A percentile compares a stretch with the other conserved stretches of the same genome.
Conservation (phyloP, 2,888 invertebrate species). For the Meliscaeva auricollis region DNA sequence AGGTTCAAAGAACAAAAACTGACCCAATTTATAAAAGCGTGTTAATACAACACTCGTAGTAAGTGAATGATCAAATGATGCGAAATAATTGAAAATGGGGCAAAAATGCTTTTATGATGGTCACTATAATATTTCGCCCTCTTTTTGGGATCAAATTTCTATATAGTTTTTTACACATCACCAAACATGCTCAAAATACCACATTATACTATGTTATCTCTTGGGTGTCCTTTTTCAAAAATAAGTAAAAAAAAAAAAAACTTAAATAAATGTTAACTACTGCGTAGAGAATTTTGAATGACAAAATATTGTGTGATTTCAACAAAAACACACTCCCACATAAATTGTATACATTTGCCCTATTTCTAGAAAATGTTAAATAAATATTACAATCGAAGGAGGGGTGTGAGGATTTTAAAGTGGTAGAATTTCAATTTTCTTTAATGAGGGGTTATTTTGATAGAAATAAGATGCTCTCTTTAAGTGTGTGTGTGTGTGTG, state of each 20-base stretch:
- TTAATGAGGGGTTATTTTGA: constrained; percentile 38
- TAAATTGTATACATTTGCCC: too few relatives aligned
- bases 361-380: not conserved
- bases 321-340: constrained; percentile 50
- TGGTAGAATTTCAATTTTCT: constrained; percentile 61
- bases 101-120: too few relatives aligned
- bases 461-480: not conserved
- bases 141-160: constrained; percentile 25
- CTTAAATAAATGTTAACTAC: not conserved
- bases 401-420: constrained; percentile 9
- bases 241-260: not conserved
- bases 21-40: not conserved
- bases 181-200: too few relatives aligned
- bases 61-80: constrained; percentile 54
- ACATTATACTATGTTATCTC: not conserved
- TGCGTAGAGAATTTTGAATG: constrained; percentile 8
- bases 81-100: constrained; percentile 60
- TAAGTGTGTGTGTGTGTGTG: not conserved
- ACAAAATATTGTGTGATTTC: constrained; percentile 53
- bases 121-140: not conserved
- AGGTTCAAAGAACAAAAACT: constrained; percentile 20
- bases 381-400: not conserved
- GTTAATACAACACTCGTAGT: too few relatives aligned
- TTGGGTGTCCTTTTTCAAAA: constrained; percentile 43
- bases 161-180: not conserved